Evolutionary conservation across 1,140 invertebrate species (phyloP), one percentile per base, ranked within the genome.

Genomic region (Drosophila santomea): DNA sequence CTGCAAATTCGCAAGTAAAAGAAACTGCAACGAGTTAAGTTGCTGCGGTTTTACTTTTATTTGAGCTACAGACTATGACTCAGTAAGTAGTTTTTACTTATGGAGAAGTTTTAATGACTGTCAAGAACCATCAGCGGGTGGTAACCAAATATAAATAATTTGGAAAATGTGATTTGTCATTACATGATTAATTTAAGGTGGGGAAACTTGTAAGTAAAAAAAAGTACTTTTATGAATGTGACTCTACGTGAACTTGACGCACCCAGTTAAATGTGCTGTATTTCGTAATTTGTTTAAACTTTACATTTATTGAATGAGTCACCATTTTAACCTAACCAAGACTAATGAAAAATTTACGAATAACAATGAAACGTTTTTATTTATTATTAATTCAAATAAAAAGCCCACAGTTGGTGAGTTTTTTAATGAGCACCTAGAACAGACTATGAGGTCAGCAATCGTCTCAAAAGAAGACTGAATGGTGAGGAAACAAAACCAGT

Each of bases 161-260:
- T 58, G 51, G 67, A 23, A 50, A 43, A 23, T 68, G 50, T 43
- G 36, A 71, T 69, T 69, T 69, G 67, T 71, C 67, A 71, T 71
- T 71, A 48, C 52, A 57, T 72, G 64, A 72, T 72, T 41, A 71
- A 71, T 71, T 62, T 1, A 8, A 41, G 43, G 43, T 50, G 64
- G 45, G 38, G 47, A 64, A 41, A 56, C 36, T 17, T 67, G 10
- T 39, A 15, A 5, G 45, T 20, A 25, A 11, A 48, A 36, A 36
- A 44, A 32, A 15, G 12, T 44, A 44, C 12, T 35, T 67, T 8
- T 35, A 4, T 36, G 38, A 25, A 61, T 39, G 57, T 38, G n/a
- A 47, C 15, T 41, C 23, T 15, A n/a, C 25, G 20, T 45, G 41
- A 62, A 41, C 14, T 41, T 66, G 60, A 52, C 60, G 48, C 64